These are phyloP conservation scores for Andrena camellia DNA, from an alignment of 2,888 invertebrate genomes.

Conservation along the genomic window DNA sequence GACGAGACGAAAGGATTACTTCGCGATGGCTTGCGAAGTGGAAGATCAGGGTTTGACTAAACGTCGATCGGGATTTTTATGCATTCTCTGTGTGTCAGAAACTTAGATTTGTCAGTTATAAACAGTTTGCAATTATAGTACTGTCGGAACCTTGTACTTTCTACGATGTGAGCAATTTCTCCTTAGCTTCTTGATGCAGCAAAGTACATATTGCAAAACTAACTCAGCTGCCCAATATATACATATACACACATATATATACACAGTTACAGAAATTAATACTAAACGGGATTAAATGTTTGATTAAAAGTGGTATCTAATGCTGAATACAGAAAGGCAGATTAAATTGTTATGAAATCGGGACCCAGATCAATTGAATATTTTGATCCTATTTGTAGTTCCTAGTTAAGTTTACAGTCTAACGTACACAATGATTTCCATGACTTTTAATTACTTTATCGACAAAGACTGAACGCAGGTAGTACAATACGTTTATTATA, in stretches of 20 bases:
- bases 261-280: conserved; percentile 38
- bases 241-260: background rate
- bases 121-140: conserved; percentile 32
- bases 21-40: conserved; percentile 30
- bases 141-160: conserved; percentile 41
- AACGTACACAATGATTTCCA: conserved; percentile 62
- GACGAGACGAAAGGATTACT: conserved; percentile 23
- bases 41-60: conserved; percentile 40
- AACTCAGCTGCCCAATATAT: conserved; percentile 32
- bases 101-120: conserved; percentile 47
- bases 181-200: conserved; percentile 33
- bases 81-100: conserved; percentile 55
- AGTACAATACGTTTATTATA: conserved; percentile 75
- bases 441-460: conserved; percentile 76
- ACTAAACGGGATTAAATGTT: conserved; percentile 28
- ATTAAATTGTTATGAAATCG: conserved; percentile 60
- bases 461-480: conserved; percentile 82
- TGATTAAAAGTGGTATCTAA: conserved; percentile 31
- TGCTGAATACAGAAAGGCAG: conserved; percentile 42
- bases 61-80: conserved; percentile 44
- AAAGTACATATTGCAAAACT: conserved; percentile 35
- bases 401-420: conserved; percentile 72
- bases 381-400: conserved; percentile 77
- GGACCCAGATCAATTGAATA: conserved; percentile 69
- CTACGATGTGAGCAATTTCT: conserved; percentile 29